Conservation (phyloP, 2,113 vertebrate genomes). For the Hemibagrus wyckioides region DNA sequence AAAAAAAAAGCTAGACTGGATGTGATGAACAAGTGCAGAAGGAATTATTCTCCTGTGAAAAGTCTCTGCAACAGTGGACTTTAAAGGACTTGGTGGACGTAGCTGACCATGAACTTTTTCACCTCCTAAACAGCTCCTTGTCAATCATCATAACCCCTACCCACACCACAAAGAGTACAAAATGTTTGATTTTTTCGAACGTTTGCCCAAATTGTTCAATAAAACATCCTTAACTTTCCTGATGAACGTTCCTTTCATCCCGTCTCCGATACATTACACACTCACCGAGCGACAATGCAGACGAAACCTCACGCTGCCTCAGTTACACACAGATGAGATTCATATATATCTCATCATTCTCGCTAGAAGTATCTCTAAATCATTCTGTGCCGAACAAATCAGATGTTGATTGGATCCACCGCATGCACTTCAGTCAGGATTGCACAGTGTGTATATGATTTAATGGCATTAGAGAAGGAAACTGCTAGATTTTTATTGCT, state of each 20-base stretch:
- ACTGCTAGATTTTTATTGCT: neutral
- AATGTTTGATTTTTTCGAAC: neutral
- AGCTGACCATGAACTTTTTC: neutral
- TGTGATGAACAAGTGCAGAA: neutral
- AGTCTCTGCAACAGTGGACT: neutral
- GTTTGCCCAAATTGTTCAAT: neutral
- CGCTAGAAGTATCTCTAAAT: neutral
- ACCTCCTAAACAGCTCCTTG: neutral
- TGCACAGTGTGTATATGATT: neutral
- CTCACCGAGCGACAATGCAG: neutral
- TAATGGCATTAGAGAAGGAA: neutral
- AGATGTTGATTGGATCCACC: neutral
- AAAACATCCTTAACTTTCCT: neutral
- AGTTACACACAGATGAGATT: neutral
- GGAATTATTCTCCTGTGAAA: neutral
- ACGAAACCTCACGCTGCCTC: neutral
- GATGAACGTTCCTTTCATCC: neutral
- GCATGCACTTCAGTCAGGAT: neutral
- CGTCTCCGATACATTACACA: neutral
- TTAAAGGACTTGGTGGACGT: neutral
- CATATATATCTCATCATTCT: neutral
- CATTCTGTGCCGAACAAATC: slow-evolving; percentile 4
- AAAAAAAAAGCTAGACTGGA: neutral
- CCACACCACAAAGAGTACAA: neutral
- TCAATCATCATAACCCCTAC: too few species aligned